Evolutionary conservation across 2,888 invertebrate species (phyloP).

Genomic region (Drosophila kanekoi): DNA sequence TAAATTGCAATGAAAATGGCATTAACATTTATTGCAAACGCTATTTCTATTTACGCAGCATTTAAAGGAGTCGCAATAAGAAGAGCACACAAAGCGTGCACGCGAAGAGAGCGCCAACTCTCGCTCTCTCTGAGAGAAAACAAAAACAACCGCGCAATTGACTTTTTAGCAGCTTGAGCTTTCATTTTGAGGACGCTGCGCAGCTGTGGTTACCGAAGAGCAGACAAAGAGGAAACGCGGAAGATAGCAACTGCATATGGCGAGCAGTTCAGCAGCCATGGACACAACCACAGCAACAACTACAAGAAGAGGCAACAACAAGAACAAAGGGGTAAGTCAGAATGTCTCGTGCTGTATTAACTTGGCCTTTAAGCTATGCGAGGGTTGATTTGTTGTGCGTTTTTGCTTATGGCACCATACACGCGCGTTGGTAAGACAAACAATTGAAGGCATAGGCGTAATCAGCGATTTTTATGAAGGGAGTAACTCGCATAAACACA

Average conservation of each 20-base stretch:
- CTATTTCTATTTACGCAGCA: constrained; percentile 55
- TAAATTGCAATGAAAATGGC: constrained; percentile 10
- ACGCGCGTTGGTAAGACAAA: constrained; percentile 30
- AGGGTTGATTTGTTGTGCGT: constrained; percentile 63
- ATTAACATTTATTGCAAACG: constrained; percentile 32
- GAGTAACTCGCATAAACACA: background rate
- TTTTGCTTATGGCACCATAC: constrained; percentile 30
- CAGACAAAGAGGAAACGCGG: constrained; percentile 22
- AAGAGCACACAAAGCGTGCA: constrained; percentile 25
- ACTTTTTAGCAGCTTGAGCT: constrained; percentile 52
- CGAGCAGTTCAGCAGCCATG: constrained; percentile 41
- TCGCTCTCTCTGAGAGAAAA: constrained; percentile 18
- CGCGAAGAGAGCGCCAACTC: constrained; percentile 4
- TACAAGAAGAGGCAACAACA: constrained; percentile 45
- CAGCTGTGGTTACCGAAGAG: constrained; percentile 48
- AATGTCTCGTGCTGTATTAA: constrained; percentile 50
- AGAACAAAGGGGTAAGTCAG: constrained; percentile 73
- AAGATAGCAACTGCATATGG: constrained; percentile 47
- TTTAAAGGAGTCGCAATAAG: constrained; percentile 54
- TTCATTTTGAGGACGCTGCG: constrained; percentile 65
- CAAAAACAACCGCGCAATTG: constrained; percentile 62
- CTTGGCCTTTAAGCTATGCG: constrained; percentile 65
- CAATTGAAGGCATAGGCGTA: constrained; percentile 29
- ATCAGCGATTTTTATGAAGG: background rate
- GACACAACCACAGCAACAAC: constrained; percentile 46